These are phyloP conservation scores for Notocelia uddmanniana DNA, from an alignment of 2,888 invertebrate species.

Conservation along the genomic window DNA sequence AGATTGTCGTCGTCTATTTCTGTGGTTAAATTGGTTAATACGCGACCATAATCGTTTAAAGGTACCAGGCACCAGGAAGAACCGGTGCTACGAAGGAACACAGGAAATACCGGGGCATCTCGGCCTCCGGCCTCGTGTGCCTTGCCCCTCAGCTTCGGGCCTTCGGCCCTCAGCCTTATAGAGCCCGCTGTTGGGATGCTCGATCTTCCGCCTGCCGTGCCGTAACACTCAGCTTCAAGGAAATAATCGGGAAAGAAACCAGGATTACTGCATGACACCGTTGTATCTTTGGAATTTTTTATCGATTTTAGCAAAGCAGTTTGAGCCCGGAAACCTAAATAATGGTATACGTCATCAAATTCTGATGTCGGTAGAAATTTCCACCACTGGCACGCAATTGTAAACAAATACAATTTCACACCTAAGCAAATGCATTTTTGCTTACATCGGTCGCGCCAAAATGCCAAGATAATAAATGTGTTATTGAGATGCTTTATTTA, in stretches of 20 bases:
- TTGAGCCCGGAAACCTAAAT: not conserved
- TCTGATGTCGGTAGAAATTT: not conserved
- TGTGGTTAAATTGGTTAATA: too few species aligned
- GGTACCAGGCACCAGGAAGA: not conserved
- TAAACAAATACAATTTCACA: constrained; percentile 21
- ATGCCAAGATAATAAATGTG: constrained; percentile 21
- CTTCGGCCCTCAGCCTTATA: too few species aligned
- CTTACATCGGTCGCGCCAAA: constrained; percentile 17
- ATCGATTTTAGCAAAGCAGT: too few species aligned
- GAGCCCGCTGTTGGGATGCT: too few species aligned
- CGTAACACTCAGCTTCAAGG: too few species aligned
- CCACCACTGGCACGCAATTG: constrained; percentile 5
- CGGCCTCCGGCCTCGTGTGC: too few species aligned
- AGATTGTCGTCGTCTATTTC: not conserved
- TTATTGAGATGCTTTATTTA: constrained; percentile 32
- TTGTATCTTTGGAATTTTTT: too few species aligned
- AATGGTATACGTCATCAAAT: constrained; percentile 1
- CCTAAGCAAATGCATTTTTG: constrained; percentile 19
- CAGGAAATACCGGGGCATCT: not conserved
- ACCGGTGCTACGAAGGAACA: not conserved
- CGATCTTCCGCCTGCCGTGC: too few species aligned
- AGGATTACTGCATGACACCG: not conserved
- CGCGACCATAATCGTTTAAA: not conserved
- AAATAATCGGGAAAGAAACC: not conserved
- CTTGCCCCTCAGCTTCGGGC: too few species aligned